Conservation (phyloP, 1,140 invertebrate species). For the Rhagoletis zephyria region DNA sequence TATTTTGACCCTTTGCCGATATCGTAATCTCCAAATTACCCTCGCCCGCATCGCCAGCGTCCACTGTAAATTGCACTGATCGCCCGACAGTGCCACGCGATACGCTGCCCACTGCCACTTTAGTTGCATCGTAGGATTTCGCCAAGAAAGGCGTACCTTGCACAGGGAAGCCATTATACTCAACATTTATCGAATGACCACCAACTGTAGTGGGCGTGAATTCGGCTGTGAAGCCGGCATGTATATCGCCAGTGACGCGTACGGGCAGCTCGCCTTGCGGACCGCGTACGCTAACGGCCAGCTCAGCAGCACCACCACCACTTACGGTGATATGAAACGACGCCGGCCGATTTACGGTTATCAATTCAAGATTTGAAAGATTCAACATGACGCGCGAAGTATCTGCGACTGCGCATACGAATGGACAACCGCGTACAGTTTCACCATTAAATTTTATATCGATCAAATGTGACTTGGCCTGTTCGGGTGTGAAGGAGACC, state of each 20-base stretch:
- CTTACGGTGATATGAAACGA: conserved; percentile 92
- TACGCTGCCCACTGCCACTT: conserved; percentile 86
- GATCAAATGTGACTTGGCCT: conserved; percentile 91
- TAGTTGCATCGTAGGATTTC: conserved; percentile 92
- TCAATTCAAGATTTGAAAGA: conserved; percentile 84
- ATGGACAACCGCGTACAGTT: conserved; percentile 93
- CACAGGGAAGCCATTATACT: conserved; percentile 91
- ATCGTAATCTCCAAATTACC: conserved; percentile 98
- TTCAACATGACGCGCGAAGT: conserved; percentile 86
- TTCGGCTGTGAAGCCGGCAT: conserved; percentile 89
- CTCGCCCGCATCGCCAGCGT: conserved; percentile 96
- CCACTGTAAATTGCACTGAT: conserved; percentile 93
- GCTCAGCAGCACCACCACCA: conserved; percentile 86
- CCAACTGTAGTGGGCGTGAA: conserved; percentile 93
- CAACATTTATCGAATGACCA: conserved; percentile 89
- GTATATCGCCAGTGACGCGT: conserved; percentile 89
- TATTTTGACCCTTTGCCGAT: conserved; percentile 91
- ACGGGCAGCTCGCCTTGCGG: conserved; percentile 87
- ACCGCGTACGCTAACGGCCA: conserved; percentile 89
- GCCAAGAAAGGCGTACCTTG: conserved; percentile 92
- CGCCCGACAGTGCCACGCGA: conserved; percentile 87
- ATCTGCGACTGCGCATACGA: conserved; percentile 86
- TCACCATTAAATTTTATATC: conserved; percentile 99
- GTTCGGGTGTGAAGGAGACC: conserved; percentile 95
- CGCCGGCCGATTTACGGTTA: conserved; percentile 89